Conservation (phyloP, 2,888 invertebrate species). For the Branchipolynoe longqiensis region DNA sequence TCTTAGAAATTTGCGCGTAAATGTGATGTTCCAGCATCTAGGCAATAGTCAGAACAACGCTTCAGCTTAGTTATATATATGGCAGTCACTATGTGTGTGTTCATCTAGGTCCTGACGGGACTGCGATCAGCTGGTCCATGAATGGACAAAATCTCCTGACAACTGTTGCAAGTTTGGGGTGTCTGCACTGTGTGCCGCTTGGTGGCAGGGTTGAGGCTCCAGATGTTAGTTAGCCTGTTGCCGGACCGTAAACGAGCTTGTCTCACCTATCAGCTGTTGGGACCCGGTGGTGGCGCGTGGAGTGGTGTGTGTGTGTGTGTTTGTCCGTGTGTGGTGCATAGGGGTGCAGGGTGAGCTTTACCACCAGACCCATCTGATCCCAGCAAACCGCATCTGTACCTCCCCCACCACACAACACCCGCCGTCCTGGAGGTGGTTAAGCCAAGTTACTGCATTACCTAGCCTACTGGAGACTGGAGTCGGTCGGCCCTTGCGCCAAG, state of each 20-base stretch:
- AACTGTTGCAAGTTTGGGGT: conserved; percentile 21
- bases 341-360: background rate
- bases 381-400: conserved; percentile 28
- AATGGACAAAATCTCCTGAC: no score
- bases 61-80: no score
- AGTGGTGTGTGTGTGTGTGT: no score
- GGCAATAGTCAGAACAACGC: no score
- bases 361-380: conserved; percentile 3
- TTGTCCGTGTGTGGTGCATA: no score
- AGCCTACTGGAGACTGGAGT: background rate
- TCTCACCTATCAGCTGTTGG: conserved; percentile 31
- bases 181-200: background rate
- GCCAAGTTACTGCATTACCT: background rate
- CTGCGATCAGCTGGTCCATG: no score
- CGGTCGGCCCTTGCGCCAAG: background rate
- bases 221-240: conserved; percentile 2
- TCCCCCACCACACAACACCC: background rate
- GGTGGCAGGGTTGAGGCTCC: no score
- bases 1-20: no score
- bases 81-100: no score
- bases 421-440: conserved; percentile 3
- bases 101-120: no score
- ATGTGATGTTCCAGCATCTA: no score
- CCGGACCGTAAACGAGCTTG: conserved; percentile 19
- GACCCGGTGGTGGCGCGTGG: background rate